Conservation (phyloP, 2,888 invertebrate species). For the Dynastes tityus region DNA sequence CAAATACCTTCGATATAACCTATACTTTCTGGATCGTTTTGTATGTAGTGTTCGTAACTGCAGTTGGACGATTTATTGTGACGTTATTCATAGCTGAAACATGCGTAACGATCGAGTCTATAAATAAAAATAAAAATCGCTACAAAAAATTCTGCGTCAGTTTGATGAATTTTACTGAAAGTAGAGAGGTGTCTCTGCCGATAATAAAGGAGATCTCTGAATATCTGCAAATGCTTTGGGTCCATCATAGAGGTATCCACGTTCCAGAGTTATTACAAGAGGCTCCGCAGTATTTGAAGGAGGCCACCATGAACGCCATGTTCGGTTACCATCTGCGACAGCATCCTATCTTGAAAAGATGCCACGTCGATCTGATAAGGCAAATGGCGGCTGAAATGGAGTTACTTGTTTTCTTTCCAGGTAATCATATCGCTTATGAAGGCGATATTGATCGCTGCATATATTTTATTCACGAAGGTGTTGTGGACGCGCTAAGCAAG, state of each 20-base stretch:
- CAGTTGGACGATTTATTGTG: slow-evolving; percentile 47
- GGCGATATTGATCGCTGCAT: slow-evolving; percentile 56
- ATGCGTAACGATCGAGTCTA: slow-evolving; percentile 48
- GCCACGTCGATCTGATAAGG: slow-evolving; percentile 56
- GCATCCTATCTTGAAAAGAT: slow-evolving; percentile 52
- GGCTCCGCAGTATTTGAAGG: slow-evolving; percentile 55
- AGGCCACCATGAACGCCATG: slow-evolving; percentile 55
- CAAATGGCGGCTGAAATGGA: slow-evolving; percentile 55
- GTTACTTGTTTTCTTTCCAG: slow-evolving; percentile 53
- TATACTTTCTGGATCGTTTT: slow-evolving; percentile 39
- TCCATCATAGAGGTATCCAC: slow-evolving; percentile 50
- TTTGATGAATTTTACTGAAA: slow-evolving; percentile 45
- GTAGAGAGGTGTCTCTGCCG: slow-evolving; percentile 38
- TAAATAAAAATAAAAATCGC: slow-evolving; percentile 34
- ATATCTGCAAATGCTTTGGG: slow-evolving; percentile 54
- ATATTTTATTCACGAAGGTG: slow-evolving; percentile 58
- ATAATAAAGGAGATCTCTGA: slow-evolving; percentile 28
- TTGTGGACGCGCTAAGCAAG: slow-evolving; percentile 52
- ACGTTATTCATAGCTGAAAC: slow-evolving; percentile 49
- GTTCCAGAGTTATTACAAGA: slow-evolving; percentile 51
- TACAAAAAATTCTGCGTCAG: slow-evolving; percentile 37
- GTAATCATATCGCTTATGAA: slow-evolving; percentile 55
- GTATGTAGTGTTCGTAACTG: slow-evolving; percentile 23
- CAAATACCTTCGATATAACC: slow-evolving; percentile 18
- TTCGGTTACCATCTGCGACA: slow-evolving; percentile 55